Evolutionary conservation across 1,140 invertebrate genomes (phyloP).

Genomic region (Euura saliciscinereae): DNA sequence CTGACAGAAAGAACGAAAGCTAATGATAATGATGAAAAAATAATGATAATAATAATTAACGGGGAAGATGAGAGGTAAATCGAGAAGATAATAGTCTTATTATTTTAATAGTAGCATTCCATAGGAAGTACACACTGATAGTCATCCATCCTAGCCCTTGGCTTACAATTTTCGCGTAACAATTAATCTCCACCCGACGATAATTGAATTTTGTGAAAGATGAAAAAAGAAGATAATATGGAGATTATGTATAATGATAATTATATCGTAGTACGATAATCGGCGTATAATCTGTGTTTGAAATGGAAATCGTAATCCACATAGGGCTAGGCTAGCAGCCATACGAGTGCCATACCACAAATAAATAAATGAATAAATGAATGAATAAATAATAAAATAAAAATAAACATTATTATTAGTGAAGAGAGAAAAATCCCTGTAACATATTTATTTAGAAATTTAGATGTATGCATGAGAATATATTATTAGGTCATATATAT

Average conservation of each 20-base stretch:
- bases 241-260: neutral
- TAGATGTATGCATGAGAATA: constrained; percentile 23
- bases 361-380: constrained; percentile 32
- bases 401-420: constrained; percentile 14
- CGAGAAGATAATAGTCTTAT: constrained; percentile 25
- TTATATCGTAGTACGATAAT: neutral
- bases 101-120: constrained; percentile 52
- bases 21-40: neutral
- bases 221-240: neutral
- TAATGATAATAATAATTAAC: neutral
- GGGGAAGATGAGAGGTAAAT: neutral
- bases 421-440: constrained; percentile 33
- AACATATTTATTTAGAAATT: constrained; percentile 49
- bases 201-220: neutral
- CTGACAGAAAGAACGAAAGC: no score
- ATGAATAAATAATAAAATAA: constrained; percentile 34
- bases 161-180: constrained; percentile 11
- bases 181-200: neutral
- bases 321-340: constrained; percentile 47
- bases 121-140: constrained; percentile 45
- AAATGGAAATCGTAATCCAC: constrained; percentile 36
- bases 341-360: constrained; percentile 50
- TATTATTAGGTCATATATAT: constrained; percentile 21
- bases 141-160: constrained; percentile 39
- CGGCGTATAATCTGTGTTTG: constrained; percentile 12